phyloP scores from a whole-genome alignment of 2,797 vertebrate species.

The Taeniopygia guttata region DNA sequence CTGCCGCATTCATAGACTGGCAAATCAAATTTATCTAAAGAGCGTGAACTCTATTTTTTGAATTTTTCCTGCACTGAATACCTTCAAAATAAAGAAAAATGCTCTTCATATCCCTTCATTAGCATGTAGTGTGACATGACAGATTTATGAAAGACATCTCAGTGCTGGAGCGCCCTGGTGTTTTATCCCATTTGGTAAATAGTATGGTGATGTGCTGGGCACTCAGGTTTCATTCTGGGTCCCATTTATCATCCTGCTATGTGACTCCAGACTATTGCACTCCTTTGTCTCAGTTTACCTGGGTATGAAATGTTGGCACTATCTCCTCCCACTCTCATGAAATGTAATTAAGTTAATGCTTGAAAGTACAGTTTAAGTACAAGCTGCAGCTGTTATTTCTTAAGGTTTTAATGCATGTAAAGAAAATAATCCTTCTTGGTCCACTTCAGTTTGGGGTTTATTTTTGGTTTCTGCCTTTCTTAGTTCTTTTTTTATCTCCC shows the following conservation, averaged over 20 bases:
- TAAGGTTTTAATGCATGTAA: background rate
- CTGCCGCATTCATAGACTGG: background rate
- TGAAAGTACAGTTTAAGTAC: background rate
- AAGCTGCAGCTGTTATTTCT: background rate
- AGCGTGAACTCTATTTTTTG: background rate
- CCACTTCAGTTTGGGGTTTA: background rate
- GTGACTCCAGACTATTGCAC: conserved; percentile 7
- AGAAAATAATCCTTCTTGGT: background rate
- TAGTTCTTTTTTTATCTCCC: background rate
- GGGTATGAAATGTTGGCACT: background rate
- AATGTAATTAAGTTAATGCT: conserved; percentile 20
- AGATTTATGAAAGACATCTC: conserved; percentile 29
- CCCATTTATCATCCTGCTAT: conserved; percentile 27
- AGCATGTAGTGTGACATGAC: conserved; percentile 20
- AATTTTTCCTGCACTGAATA: conserved; percentile 17
- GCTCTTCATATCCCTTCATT: conserved; percentile 41
- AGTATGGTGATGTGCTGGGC: conserved; percentile 23
- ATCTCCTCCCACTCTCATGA: background rate
- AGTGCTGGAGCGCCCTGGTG: background rate
- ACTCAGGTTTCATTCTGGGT: background rate
- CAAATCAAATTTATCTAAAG: conserved; percentile 3
- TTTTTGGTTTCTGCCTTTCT: conserved; percentile 4
- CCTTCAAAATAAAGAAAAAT: conserved; percentile 45
- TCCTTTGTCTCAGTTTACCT: conserved; percentile 55
- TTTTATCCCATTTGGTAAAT: conserved; percentile 38